phyloP scores from a whole-genome alignment of 1,140 invertebrate genomes.

The Rhagoletis pomonella region DNA sequence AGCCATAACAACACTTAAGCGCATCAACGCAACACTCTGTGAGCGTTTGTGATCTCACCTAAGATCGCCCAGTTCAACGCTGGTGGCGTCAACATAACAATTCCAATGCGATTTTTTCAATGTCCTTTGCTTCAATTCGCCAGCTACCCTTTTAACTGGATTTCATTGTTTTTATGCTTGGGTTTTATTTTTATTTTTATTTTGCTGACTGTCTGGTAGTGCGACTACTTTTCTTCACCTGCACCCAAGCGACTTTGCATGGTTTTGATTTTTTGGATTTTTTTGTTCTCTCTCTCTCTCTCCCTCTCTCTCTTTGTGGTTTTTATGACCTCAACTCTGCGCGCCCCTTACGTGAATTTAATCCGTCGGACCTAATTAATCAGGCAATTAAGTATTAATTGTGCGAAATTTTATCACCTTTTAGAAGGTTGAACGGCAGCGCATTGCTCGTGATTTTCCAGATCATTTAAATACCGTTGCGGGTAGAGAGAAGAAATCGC shows the following conservation, averaged over 20 bases:
- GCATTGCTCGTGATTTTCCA: conserved; percentile 40
- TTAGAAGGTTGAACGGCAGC: conserved; percentile 48
- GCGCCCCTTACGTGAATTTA: background rate
- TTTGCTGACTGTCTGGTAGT: background rate
- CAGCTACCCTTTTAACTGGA: conserved; percentile 2
- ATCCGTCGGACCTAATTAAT: conserved; percentile 52
- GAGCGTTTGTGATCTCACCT: conserved; percentile 41
- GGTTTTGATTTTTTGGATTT: conserved; percentile 7
- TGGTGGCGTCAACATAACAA: conserved; percentile 44
- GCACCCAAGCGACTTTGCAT: background rate
- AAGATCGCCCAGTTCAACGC: conserved; percentile 34
- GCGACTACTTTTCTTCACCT: conserved; percentile 13
- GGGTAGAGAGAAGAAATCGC: background rate
- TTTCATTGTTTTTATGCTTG: background rate
- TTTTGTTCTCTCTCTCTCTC: background rate
- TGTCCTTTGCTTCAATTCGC: conserved; percentile 10
- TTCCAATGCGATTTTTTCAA: background rate
- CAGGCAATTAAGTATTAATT: conserved; percentile 54
- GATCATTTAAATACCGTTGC: conserved; percentile 34
- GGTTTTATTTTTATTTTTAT: background rate
- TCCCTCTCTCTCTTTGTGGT: background rate
- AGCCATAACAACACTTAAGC: conserved; percentile 31
- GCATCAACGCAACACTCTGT: conserved; percentile 38
- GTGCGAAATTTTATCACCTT: conserved; percentile 50
- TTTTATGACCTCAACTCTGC: too few relatives aligned